Base-by-base conservation (phyloP, 2,888 invertebrate genomes). In the Macropis europaea region DNA sequence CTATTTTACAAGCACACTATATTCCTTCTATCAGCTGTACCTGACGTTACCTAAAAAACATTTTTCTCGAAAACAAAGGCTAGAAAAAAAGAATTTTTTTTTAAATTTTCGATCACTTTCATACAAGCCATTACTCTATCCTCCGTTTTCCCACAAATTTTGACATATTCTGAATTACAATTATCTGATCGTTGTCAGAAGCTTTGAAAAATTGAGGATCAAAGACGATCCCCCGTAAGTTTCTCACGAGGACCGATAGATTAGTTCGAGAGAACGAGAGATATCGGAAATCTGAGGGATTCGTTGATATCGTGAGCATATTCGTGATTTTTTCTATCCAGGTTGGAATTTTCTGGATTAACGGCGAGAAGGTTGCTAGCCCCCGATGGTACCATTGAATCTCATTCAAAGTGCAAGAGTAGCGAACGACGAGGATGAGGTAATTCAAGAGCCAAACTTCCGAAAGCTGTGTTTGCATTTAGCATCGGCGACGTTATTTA, bases 401-500 rank as follows among this genome's bases (percentile, higher is more conserved):
- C 47, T 40, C 45, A 34, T 64, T 71, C 64, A 47, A 68, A 68
- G 59, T 60, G 54, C 48, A 52, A 26, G 52, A 61, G 63, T 50
- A 32, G 36, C 38, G 50, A 40, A 57, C 52, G 45, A 19, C 42
- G 67, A 36, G 47, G 62, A 50, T 56, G 69, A 60, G 54, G 63
- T 56, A 69, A 74, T 71, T 74, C 69, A 68, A 62, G 62, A 47
- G 61, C 47, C 70, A 45, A 79, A 74, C 70, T 77, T 76, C 62
- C 70, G 73, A 42, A 70, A 76, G 73, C 67, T 60, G 56, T 73
- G 73, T 73, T 71, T 67, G 78, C 70, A 63, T 79, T 76, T 76
- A 78, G 61, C 76, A 75, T 79, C 53, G 67, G 56, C 76, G 70
- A 57, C 66, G 62, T 73, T 63, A 71, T 74, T 73, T 67, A 68